phyloP scores from a whole-genome alignment of 2,888 invertebrate genomes.

The Campaea margaritaria region DNA sequence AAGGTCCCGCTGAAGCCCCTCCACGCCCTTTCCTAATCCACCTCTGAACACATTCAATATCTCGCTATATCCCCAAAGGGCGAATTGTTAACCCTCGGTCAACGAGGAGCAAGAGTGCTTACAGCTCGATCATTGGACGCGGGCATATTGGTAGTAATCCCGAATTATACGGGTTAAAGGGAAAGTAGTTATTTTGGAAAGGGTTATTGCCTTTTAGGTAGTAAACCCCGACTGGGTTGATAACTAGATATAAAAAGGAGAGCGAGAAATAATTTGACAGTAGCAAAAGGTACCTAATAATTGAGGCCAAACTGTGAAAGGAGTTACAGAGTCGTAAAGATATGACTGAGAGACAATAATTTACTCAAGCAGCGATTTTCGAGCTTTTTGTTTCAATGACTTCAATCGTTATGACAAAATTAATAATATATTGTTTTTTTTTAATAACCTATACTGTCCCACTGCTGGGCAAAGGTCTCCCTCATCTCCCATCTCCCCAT shows the following conservation, averaged over 20 bases:
- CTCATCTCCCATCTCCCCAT: too few relatives aligned
- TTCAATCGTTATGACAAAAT: too few relatives aligned
- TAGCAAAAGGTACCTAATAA: too few relatives aligned
- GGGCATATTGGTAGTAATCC: conserved; percentile 32
- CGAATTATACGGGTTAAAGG: conserved; percentile 29
- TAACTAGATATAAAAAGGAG: conserved; percentile 16
- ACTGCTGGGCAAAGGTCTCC: too few relatives aligned
- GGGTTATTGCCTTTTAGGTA: conserved; percentile 21
- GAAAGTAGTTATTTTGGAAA: conserved; percentile 26
- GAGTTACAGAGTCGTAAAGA: too few relatives aligned
- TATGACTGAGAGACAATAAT: too few relatives aligned
- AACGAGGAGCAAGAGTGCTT: conserved; percentile 39
- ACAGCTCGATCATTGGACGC: conserved; percentile 38
- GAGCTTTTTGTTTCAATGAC: too few relatives aligned
- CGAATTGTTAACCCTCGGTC: conserved; percentile 39
- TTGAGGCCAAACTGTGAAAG: too few relatives aligned
- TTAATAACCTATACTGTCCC: too few relatives aligned
- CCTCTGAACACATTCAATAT: conserved; percentile 34
- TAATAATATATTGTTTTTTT: too few relatives aligned
- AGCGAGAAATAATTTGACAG: not conserved
- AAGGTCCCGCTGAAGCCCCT: conserved; percentile 16
- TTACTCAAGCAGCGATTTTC: too few relatives aligned
- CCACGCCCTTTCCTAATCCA: conserved; percentile 19
- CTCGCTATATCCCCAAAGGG: conserved; percentile 28
- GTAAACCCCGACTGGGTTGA: conserved; percentile 16